These are phyloP conservation scores for Hippocampus abdominalis DNA, from an alignment of 2,113 vertebrate species.

Conservation along the genomic window DNA sequence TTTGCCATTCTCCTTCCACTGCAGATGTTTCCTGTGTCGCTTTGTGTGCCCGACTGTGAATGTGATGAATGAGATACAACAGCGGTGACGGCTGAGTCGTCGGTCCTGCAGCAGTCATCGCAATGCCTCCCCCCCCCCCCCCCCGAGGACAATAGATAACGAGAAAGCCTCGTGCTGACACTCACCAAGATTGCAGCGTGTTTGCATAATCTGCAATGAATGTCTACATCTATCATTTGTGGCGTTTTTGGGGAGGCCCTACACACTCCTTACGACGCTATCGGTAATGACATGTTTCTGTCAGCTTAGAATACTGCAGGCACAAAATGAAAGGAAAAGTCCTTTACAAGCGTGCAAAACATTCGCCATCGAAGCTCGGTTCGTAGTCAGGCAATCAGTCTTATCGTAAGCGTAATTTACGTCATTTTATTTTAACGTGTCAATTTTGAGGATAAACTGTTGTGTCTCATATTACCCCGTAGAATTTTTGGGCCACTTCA, in stretches of 20 bases:
- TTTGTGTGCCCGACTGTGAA: background rate
- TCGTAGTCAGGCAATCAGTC: background rate
- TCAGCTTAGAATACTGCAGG: background rate
- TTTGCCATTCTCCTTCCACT: background rate
- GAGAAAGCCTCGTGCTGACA: background rate
- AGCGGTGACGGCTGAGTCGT: background rate
- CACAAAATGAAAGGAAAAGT: background rate
- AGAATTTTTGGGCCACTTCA: background rate
- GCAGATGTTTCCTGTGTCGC: slow-evolving; percentile 1
- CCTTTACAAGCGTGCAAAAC: background rate
- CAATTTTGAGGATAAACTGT: background rate
- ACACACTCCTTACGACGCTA: background rate
- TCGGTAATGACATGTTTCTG: background rate
- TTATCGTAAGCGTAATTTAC: background rate
- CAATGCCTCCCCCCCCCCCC: background rate
- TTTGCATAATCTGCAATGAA: slow-evolving; percentile 3
- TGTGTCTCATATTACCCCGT: background rate
- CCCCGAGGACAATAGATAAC: slow-evolving; percentile 1
- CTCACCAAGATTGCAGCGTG: background rate
- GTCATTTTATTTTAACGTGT: background rate
- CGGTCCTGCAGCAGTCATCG: background rate
- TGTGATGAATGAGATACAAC: slow-evolving; percentile 2
- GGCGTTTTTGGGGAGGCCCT: background rate
- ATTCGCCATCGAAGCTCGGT: background rate
- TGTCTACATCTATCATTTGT: background rate